These are phyloP conservation scores for Acromyrmex charruanus DNA, from an alignment of 1,140 invertebrate genomes.

Conservation along the genomic window DNA sequence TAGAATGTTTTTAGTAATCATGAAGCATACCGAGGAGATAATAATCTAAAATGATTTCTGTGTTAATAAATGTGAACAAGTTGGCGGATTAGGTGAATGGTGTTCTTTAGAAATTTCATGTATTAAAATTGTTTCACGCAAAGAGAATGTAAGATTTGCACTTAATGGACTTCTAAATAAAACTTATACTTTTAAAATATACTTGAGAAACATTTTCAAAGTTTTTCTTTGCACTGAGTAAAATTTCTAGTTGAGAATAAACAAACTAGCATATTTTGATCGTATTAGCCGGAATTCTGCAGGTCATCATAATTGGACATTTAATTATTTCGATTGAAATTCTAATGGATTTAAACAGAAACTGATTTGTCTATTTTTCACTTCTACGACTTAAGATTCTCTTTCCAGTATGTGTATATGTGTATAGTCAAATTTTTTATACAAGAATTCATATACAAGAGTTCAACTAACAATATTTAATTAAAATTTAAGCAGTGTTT, in stretches of 20 bases:
- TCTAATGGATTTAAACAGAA: too few relatives aligned
- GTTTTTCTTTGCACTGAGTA: not conserved
- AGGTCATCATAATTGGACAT: too few relatives aligned
- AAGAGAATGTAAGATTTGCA: not conserved
- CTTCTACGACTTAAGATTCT: too few relatives aligned
- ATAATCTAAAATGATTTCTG: slow-evolving; percentile 2
- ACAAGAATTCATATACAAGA: not conserved
- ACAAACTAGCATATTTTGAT: too few relatives aligned
- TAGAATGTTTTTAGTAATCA: not conserved
- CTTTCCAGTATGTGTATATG: too few relatives aligned
- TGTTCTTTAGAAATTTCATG: slow-evolving; percentile 16
- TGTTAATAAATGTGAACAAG: slow-evolving; percentile 30
- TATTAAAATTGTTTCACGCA: not conserved
- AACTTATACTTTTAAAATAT: not conserved
- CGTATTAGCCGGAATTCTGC: too few relatives aligned
- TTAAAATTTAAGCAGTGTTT: not conserved
- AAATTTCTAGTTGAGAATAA: too few relatives aligned
- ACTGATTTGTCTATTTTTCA: too few relatives aligned
- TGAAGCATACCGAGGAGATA: not conserved
- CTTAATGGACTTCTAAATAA: not conserved
- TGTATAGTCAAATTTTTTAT: not conserved
- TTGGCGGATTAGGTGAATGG: not conserved
- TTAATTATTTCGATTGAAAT: too few relatives aligned
- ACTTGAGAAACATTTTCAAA: not conserved
- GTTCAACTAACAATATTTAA: not conserved